These are phyloP conservation scores for Crocodylus rhombifer DNA, from an alignment of 2,797 vertebrate species.

Conservation along the genomic window DNA sequence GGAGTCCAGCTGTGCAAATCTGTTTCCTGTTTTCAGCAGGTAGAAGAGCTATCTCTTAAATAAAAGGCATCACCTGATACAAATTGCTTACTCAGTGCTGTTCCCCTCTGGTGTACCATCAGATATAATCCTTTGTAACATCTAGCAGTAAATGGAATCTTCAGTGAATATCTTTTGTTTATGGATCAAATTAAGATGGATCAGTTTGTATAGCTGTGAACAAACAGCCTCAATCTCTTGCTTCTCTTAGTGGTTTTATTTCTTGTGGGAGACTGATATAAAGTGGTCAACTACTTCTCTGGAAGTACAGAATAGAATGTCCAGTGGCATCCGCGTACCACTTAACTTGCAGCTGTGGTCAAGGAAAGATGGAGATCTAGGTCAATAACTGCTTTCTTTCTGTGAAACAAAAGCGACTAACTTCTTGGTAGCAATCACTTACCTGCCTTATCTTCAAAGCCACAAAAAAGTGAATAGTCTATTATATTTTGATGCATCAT, in stretches of 20 bases:
- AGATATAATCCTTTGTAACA: neutral
- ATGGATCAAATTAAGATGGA: neutral
- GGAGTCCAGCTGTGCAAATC: neutral
- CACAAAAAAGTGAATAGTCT: neutral
- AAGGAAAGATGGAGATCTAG: slow-evolving; percentile 18
- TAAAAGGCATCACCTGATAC: neutral
- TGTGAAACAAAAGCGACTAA: slow-evolving; percentile 15
- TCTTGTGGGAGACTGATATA: neutral
- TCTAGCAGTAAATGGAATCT: neutral
- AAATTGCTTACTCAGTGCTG: neutral
- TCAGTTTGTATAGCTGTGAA: neutral
- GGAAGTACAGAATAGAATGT: neutral
- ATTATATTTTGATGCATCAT: slow-evolving; percentile 4
- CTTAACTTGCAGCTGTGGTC: slow-evolving; percentile 13
- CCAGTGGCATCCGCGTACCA: slow-evolving; percentile 9
- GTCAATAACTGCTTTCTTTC: slow-evolving; percentile 30
- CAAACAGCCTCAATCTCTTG: too few species aligned
- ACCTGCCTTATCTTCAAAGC: slow-evolving; percentile 12
- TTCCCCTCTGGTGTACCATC: neutral
- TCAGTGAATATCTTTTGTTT: neutral
- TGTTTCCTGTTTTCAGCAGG: neutral
- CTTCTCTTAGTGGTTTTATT: too few species aligned
- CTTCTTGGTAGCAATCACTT: slow-evolving; percentile 44
- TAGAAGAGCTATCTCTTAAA: neutral
- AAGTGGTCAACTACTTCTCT: neutral